Evolutionary conservation across 37 sponge, comb jelly and placozoan species (phyloP).

Genomic region (Axinella damicornis): DNA sequence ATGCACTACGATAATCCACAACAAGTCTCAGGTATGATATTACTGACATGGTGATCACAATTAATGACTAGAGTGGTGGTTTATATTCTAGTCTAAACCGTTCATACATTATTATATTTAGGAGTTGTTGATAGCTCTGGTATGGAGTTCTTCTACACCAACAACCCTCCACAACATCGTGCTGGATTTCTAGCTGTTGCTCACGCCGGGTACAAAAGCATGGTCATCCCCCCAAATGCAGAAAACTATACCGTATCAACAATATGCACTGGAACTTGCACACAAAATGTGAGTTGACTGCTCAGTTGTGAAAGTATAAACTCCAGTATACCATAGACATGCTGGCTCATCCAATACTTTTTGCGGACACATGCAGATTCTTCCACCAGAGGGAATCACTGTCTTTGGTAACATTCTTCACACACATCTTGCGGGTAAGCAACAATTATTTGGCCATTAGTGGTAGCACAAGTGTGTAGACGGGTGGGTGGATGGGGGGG

Average conservation of each 20-base stretch:
- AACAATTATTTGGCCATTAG: too few species aligned
- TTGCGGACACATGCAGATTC: slow-evolving; percentile 2
- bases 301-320: not conserved
- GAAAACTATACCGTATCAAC: slow-evolving; percentile 12
- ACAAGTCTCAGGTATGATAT: not conserved
- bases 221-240: slow-evolving; percentile 51
- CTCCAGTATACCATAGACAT: not conserved
- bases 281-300: slow-evolving; percentile 25
- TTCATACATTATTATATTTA: not conserved
- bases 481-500: too few species aligned
- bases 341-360: too few species aligned
- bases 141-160: slow-evolving; percentile 30
- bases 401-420: slow-evolving; percentile 56
- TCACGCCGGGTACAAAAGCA: not conserved
- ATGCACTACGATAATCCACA: slow-evolving; percentile 82
- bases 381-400: slow-evolving; percentile 41
- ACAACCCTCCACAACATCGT: not conserved
- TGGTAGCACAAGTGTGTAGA: too few species aligned
- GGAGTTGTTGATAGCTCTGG: slow-evolving; percentile 57
- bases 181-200: slow-evolving; percentile 44
- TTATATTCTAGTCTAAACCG: not conserved
- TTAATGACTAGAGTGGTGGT: not conserved
- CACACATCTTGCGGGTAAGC: slow-evolving; percentile 63
- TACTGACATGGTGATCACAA: not conserved
- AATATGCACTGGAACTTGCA: slow-evolving; percentile 26